Percentiles rank a stretch among this genome's conserved stretches.
Conservation (phyloP, 2,797 vertebrate genomes). For the Peromyscus eremicus region DNA sequence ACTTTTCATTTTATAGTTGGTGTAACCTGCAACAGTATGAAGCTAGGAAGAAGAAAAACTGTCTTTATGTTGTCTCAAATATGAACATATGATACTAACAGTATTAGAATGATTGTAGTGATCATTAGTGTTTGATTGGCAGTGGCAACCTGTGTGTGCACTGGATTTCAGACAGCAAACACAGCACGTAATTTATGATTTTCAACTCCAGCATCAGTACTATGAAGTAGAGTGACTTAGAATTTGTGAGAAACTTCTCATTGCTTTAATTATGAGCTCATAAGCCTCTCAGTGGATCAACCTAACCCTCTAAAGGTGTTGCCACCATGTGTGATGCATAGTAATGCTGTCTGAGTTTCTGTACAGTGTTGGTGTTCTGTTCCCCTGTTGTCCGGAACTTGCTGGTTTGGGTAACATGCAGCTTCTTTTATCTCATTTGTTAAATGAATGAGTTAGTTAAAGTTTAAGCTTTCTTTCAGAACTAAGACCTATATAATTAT, state of each 20-base stretch:
- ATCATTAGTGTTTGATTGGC: neutral
- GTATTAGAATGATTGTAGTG: neutral
- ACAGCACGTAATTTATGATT: neutral
- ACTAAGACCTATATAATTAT: neutral
- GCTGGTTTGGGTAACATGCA: neutral
- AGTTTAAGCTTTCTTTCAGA: neutral
- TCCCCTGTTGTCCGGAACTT: neutral
- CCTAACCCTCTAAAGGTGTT: neutral
- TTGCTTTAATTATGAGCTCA: neutral
- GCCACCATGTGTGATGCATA: neutral
- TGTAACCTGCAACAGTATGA: neutral
- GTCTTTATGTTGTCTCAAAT: constrained; percentile 1
- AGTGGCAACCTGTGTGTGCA: neutral
- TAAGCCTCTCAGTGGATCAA: neutral
- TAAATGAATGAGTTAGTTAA: neutral
- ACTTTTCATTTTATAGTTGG: neutral
- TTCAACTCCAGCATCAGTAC: neutral
- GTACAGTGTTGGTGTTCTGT: neutral
- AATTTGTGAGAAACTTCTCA: neutral
- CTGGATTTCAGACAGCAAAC: neutral
- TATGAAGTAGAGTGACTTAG: neutral
- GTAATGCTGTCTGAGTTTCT: neutral
- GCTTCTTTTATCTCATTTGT: neutral
- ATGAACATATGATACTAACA: neutral
- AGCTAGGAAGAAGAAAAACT: neutral